A percentile compares a stretch with the other conserved stretches of the same genome.
phyloP scores from a whole-genome alignment of 2,797 vertebrate species.

The Labroides dimidiatus region DNA sequence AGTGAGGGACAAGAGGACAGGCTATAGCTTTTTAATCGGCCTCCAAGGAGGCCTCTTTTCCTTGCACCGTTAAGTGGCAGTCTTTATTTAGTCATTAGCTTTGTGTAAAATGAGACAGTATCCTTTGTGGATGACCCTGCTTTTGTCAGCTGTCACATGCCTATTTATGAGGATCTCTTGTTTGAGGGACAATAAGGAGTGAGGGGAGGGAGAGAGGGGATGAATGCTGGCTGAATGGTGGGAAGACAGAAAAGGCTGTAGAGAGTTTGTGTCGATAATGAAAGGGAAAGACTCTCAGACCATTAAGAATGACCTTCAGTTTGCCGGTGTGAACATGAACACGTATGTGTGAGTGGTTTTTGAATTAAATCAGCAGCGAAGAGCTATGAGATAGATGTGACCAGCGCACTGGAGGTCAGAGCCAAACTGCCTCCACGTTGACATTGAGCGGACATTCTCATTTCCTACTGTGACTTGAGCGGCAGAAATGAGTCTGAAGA shows the following conservation, averaged over 20 bases:
- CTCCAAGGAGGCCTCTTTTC: constrained; percentile 39
- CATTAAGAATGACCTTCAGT: constrained; percentile 71
- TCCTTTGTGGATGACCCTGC: constrained; percentile 61
- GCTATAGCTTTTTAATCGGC: constrained; percentile 48
- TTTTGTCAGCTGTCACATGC: constrained; percentile 77
- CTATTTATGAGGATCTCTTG: constrained; percentile 78
- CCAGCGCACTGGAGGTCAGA: constrained; percentile 28
- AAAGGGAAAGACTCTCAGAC: constrained; percentile 60
- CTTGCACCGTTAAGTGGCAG: constrained; percentile 59
- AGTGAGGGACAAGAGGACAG: constrained; percentile 27
- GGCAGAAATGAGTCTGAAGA: constrained; percentile 36
- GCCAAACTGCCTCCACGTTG: constrained; percentile 40
- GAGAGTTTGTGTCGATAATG: constrained; percentile 60
- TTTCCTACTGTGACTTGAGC: constrained; percentile 35
- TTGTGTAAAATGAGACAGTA: constrained; percentile 76
- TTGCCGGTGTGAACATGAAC: constrained; percentile 16
- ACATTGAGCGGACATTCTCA: constrained; percentile 54
- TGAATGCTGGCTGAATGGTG: constrained; percentile 54
- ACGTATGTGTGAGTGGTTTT: constrained; percentile 20
- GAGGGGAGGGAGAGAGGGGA: constrained; percentile 13
- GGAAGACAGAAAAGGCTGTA: constrained; percentile 49
- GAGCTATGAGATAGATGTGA: constrained; percentile 57
- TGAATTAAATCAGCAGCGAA: constrained; percentile 52
- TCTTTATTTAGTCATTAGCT: constrained; percentile 80
- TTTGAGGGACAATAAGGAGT: constrained; percentile 67